phyloP scores from a whole-genome alignment of 1,140 invertebrate species.

The Leptonema lineaticorne region DNA sequence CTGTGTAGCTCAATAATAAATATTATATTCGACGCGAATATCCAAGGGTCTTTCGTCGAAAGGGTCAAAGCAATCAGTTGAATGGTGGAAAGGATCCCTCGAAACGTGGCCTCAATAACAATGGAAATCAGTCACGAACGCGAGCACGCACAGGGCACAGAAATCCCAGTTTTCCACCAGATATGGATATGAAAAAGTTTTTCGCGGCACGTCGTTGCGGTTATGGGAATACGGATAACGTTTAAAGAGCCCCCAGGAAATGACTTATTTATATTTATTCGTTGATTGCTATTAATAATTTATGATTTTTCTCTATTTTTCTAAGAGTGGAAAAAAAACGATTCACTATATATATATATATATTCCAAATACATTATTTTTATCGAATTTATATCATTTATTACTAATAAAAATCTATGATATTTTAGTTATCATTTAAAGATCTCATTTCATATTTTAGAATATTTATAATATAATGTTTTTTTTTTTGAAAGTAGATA shows the following conservation, averaged over 20 bases:
- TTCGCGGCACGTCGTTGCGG: too few species aligned
- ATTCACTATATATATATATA: background rate
- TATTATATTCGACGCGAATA: conserved; percentile 13
- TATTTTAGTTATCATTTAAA: too few species aligned
- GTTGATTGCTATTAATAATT: conserved; percentile 8
- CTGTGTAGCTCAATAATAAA: background rate
- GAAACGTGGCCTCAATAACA: conserved; percentile 23
- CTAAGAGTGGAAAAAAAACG: too few species aligned
- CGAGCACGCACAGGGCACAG: background rate
- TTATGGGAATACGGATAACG: too few species aligned
- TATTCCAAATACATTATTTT: background rate
- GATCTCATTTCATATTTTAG: too few species aligned
- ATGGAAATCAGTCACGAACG: conserved; percentile 18
- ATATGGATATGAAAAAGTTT: too few species aligned
- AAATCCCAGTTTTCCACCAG: too few species aligned
- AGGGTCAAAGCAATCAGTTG: conserved; percentile 24
- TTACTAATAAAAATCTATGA: too few species aligned
- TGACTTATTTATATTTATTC: background rate
- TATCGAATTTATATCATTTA: too few species aligned
- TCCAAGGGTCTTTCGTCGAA: conserved; percentile 8
- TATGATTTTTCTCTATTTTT: too few species aligned
- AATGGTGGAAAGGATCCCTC: conserved; percentile 15
- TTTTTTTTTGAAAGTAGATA: too few species aligned
- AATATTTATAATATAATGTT: too few species aligned
- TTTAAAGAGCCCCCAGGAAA: background rate